Base-by-base conservation (phyloP, 2,888 invertebrate species). In the Pseudanteris insignis region DNA sequence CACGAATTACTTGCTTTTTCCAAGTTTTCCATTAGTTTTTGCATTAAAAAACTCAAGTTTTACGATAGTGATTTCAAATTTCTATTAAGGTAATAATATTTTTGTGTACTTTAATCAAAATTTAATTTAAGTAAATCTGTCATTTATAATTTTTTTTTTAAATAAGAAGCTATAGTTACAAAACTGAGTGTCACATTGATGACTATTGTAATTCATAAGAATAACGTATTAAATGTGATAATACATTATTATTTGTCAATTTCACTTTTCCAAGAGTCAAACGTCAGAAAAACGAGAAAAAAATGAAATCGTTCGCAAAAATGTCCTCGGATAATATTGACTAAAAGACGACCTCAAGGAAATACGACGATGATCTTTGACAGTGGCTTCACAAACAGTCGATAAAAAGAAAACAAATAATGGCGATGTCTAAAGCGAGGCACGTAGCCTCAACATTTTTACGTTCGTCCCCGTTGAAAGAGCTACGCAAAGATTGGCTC, bases 301-400 rank as follows among this genome's bases (percentile, higher is more conserved):
- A n/a, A n/a, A n/a, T n/a, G n/a, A n/a, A 26, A 37, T 15, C 14
- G 24, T 29, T 37, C 26, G 48, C 38, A 58, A 44, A 58, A 38
- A 43, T 58, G 34, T 25, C 32, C 32, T 28, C 32, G 34, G 58
- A 50, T 50, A 50, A 50, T 58, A 40, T 50, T 58, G 50, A 50
- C 59, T 40, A 18, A 51, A 46, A 40, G 46, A 40, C 40, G 59
- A 51, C 41, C 53, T 60, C 53, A 36, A 51, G 47, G 43, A 54
- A 60, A 60, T 54, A 48, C 43, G 36, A 34, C 47, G 40, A n/a
- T n/a, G n/a, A 54, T 46, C 54, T 61, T 48, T 61, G 51, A 54
- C 60, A 54, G 60, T 54, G 54, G 44, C 48, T 61, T 44, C 48
- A 41, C 60, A 54, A 54, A 61, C 48, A 54, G 33, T 29, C 44